Evolutionary conservation across 1,140 invertebrate genomes (phyloP).

Genomic region (Hycleus phaleratus): DNA sequence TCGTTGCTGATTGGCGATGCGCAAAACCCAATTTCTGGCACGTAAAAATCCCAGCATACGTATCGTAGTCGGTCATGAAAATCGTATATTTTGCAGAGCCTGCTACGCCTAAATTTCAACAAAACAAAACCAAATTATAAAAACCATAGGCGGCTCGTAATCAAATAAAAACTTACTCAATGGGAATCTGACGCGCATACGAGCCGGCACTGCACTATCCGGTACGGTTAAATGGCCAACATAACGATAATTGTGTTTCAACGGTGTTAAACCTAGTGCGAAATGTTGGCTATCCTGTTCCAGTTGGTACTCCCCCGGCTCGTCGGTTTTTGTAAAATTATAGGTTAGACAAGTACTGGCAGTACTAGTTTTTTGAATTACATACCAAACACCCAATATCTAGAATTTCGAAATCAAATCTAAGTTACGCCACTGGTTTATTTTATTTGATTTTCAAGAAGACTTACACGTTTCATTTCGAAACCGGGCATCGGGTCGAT

Average conservation of each 20-base stretch:
- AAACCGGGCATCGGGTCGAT: constrained; percentile 63
- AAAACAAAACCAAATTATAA: constrained; percentile 16
- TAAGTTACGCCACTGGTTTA: neutral
- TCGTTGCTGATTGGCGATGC: constrained; percentile 68
- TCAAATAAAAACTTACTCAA: constrained; percentile 49
- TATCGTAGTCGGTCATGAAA: constrained; percentile 65
- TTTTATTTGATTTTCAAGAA: neutral
- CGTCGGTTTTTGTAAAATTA: constrained; percentile 62
- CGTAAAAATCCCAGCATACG: constrained; percentile 68
- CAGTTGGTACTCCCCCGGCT: constrained; percentile 59
- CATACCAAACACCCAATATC: constrained; percentile 75
- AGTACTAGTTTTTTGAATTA: constrained; percentile 75
- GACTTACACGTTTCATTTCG: constrained; percentile 60
- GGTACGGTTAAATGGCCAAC: constrained; percentile 60
- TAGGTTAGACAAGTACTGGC: constrained; percentile 70
- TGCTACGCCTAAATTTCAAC: constrained; percentile 51
- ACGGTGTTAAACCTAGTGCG: constrained; percentile 54
- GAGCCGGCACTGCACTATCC: constrained; percentile 55
- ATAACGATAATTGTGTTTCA: constrained; percentile 70
- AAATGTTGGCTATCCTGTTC: constrained; percentile 70
- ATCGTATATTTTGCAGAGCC: constrained; percentile 67
- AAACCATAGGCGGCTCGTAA: neutral
- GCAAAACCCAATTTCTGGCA: constrained; percentile 69
- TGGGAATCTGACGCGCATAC: constrained; percentile 68
- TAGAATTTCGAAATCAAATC: constrained; percentile 34